Percentiles rank a stretch among this genome's conserved stretches.
These are phyloP conservation scores for Xanthorhoe spadicearia DNA, from an alignment of 2,888 invertebrate species.

Conservation along the genomic window DNA sequence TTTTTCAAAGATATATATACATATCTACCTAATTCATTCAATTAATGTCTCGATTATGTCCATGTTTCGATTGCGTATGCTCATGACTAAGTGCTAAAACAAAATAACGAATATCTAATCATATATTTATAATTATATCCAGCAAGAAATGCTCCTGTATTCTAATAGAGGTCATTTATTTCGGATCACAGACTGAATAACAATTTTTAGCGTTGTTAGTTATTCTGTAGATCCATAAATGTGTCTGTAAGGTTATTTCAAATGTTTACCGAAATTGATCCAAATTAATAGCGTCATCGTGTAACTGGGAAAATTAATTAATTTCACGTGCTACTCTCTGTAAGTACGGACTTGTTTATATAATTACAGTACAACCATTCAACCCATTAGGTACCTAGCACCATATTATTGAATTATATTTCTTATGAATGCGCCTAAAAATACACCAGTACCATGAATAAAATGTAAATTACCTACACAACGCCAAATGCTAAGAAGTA, in stretches of 20 bases:
- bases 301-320: conserved; percentile 53
- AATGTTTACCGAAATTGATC: conserved; percentile 53
- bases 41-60: too few relatives aligned
- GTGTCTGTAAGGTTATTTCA: conserved; percentile 4
- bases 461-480: too few relatives aligned
- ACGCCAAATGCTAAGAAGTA: neutral
- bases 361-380: conserved; percentile 8
- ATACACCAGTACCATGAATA: neutral
- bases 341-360: neutral
- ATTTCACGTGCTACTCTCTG: conserved; percentile 47
- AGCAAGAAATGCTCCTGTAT: conserved; percentile 11
- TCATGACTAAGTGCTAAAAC: too few relatives aligned
- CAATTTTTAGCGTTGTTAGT: neutral
- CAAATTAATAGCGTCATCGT: conserved; percentile 56
- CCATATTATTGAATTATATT: conserved; percentile 26
- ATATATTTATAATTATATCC: neutral
- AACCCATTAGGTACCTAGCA: conserved; percentile 1
- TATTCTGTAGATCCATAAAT: neutral
- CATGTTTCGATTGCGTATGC: too few relatives aligned
- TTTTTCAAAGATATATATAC: too few relatives aligned
- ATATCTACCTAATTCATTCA: too few relatives aligned
- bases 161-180: conserved; percentile 33
- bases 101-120: neutral
- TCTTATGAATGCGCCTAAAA: conserved; percentile 16
- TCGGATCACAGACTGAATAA: conserved; percentile 12